phyloP scores from a whole-genome alignment of 1,140 invertebrate genomes.

The Apis dorsata region DNA sequence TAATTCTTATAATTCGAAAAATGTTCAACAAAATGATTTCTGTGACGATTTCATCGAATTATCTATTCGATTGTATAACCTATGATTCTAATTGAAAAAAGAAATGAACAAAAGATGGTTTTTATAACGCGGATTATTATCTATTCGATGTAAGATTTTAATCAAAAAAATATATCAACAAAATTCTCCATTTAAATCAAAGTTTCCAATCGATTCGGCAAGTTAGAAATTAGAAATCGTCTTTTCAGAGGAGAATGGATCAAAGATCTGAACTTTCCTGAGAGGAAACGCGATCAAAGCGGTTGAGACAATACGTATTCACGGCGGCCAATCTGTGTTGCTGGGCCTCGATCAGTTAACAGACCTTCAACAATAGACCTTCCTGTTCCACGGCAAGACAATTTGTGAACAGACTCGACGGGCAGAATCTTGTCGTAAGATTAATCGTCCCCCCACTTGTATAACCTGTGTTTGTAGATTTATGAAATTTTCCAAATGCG shows the following conservation, averaged over 20 bases:
- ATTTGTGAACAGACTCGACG: constrained; percentile 17
- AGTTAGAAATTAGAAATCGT: neutral
- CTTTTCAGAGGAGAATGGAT: neutral
- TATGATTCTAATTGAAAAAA: too few relatives aligned
- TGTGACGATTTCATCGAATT: too few relatives aligned
- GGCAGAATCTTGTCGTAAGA: neutral
- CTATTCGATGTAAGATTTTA: too few relatives aligned
- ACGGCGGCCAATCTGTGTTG: constrained; percentile 18
- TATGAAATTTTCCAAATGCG: neutral
- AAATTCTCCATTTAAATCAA: neutral
- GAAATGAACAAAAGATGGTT: too few relatives aligned
- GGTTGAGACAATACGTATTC: constrained; percentile 33
- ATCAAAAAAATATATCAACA: neutral
- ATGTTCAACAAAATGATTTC: too few relatives aligned
- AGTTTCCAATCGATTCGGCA: neutral
- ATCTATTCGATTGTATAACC: too few relatives aligned
- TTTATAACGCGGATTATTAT: too few relatives aligned
- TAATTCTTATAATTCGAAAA: too few relatives aligned
- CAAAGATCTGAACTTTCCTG: neutral
- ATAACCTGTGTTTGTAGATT: too few relatives aligned
- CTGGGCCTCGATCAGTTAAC: constrained; percentile 48
- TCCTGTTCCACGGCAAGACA: constrained; percentile 39
- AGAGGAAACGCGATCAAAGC: neutral
- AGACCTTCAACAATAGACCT: constrained; percentile 27
- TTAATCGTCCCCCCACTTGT: too few relatives aligned